Evolutionary conservation across 2,797 vertebrate genomes (phyloP).

Genomic region (Astyanax mexicanus): DNA sequence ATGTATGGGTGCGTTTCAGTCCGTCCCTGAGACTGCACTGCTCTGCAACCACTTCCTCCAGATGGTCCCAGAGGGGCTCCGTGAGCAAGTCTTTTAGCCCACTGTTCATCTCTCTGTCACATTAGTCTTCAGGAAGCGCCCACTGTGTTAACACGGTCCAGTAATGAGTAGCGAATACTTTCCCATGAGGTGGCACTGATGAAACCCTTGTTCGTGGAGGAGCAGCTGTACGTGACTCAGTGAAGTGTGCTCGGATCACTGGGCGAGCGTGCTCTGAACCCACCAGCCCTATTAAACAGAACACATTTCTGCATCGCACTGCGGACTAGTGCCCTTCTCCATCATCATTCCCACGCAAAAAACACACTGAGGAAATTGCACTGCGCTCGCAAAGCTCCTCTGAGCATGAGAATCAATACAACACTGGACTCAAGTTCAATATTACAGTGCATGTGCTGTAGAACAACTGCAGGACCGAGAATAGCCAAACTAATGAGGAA

Average conservation of each 20-base stretch:
- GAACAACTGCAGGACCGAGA: conserved; percentile 24
- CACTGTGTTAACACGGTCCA: conserved; percentile 27
- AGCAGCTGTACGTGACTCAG: conserved; percentile 21
- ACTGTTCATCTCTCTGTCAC: background rate
- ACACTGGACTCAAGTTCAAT: conserved; percentile 8
- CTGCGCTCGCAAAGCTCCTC: conserved; percentile 23
- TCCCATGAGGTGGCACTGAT: conserved; percentile 8
- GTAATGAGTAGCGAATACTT: conserved; percentile 1
- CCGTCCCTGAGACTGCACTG: conserved; percentile 7
- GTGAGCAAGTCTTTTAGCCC: background rate
- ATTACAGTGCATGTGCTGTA: conserved; percentile 35
- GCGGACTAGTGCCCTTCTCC: conserved; percentile 6
- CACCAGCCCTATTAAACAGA: conserved; percentile 7
- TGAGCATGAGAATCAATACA: conserved; percentile 37
- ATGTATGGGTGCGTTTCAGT: background rate
- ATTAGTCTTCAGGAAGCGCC: conserved; percentile 27
- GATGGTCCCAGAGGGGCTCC: conserved; percentile 11
- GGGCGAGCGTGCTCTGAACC: conserved; percentile 6
- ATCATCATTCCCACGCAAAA: conserved; percentile 37
- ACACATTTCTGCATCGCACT: background rate
- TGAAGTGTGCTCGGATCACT: background rate
- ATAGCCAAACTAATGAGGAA: conserved; percentile 36
- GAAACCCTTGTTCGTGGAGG: background rate
- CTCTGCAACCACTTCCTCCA: conserved; percentile 9
- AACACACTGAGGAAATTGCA: conserved; percentile 34